phyloP scores from a whole-genome alignment of 1,140 invertebrate species.

The Pectinophora gossypiella region DNA sequence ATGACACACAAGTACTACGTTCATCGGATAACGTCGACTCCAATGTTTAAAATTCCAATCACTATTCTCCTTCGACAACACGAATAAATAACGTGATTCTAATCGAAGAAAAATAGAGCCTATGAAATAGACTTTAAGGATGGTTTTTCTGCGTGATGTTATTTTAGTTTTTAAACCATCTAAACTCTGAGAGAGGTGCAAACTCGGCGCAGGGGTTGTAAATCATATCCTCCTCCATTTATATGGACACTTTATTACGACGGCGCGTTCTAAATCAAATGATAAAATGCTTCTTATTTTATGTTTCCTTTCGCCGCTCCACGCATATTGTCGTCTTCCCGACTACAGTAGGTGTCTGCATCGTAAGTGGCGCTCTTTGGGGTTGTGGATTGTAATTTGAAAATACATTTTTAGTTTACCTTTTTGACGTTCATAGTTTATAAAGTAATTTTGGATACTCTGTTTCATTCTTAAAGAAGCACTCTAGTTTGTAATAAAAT shows the following conservation, averaged over 20 bases:
- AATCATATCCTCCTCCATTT: slow-evolving; percentile 66
- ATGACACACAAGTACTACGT: too few relatives aligned
- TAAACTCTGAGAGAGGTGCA: slow-evolving; percentile 37
- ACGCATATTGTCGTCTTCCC: slow-evolving; percentile 46
- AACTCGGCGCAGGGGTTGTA: slow-evolving; percentile 49
- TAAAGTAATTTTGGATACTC: too few relatives aligned
- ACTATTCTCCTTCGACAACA: not conserved
- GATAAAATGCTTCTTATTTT: slow-evolving; percentile 70
- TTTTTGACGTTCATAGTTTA: too few relatives aligned
- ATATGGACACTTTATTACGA: slow-evolving; percentile 70
- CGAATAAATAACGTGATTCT: not conserved
- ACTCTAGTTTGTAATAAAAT: too few relatives aligned
- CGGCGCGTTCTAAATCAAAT: slow-evolving; percentile 68
- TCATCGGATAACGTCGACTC: too few relatives aligned
- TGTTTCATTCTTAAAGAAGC: too few relatives aligned
- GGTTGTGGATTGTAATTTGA: slow-evolving; percentile 21
- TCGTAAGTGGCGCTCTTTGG: slow-evolving; percentile 26
- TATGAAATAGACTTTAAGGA: not conserved
- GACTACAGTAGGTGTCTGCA: slow-evolving; percentile 19
- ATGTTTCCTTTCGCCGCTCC: slow-evolving; percentile 52
- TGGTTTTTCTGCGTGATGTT: not conserved
- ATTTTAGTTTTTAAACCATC: slow-evolving; percentile 30
- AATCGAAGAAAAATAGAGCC: not conserved
- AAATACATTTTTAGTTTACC: too few relatives aligned
- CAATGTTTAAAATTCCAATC: slow-evolving; percentile 4